Evolutionary conservation across 2,113 vertebrate genomes (phyloP).

Genomic region (human (Homo sapiens)): DNA sequence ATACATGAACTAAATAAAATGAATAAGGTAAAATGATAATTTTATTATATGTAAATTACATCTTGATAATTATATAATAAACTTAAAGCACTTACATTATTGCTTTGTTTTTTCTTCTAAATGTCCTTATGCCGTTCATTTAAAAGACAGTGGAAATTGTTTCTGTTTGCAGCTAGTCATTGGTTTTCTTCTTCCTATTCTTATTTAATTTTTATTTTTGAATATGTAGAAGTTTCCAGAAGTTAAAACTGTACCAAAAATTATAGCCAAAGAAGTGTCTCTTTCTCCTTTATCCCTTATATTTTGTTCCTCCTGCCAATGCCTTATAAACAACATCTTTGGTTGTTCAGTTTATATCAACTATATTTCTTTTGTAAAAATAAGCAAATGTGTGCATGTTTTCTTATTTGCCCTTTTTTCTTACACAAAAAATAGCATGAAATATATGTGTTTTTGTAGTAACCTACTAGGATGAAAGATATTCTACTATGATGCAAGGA

Average conservation of each 20-base stretch:
- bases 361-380: not conserved
- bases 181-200: not conserved
- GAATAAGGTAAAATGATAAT: not conserved
- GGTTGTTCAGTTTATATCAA: not conserved
- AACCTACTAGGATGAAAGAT: not conserved
- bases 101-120: not conserved
- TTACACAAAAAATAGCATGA: not conserved
- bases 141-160: not conserved
- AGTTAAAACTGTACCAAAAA: not conserved
- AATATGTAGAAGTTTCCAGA: not conserved
- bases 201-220: conserved; percentile 2
- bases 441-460: not conserved
- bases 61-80: not conserved
- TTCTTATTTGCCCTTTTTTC: not conserved
- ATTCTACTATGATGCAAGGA: not conserved
- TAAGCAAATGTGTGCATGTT: not conserved
- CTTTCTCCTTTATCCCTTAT: not conserved
- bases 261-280: not conserved
- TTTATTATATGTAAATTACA: not conserved
- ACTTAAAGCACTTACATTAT: not conserved
- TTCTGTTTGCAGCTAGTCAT: not conserved
- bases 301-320: not conserved
- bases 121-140: not conserved
- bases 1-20: not conserved
- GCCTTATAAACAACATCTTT: not conserved